Percentiles rank a stretch among this genome's conserved stretches.
Evolutionary conservation across 2,888 invertebrate genomes (phyloP).

Genomic region (Urechis unicinctus): DNA sequence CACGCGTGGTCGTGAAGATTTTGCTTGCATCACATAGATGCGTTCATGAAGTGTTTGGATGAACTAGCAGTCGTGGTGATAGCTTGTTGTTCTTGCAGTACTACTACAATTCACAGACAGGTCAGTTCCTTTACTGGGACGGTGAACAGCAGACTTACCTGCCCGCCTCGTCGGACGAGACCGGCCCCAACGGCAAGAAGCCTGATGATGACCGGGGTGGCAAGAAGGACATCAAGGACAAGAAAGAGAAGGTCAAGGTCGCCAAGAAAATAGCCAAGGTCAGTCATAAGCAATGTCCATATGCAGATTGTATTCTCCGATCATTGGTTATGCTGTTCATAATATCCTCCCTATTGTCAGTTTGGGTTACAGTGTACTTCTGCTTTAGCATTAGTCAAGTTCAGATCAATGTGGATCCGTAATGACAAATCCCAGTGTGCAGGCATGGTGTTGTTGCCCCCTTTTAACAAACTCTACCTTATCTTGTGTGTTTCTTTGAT

Average conservation of each 20-base stretch:
- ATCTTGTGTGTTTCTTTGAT: not conserved
- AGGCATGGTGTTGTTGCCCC: too few relatives aligned
- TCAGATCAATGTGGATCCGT: too few relatives aligned
- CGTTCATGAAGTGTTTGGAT: too few relatives aligned
- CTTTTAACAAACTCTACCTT: too few relatives aligned
- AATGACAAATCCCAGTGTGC: too few relatives aligned
- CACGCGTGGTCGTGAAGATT: too few relatives aligned
- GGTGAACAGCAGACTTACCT: constrained; percentile 50
- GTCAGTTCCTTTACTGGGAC: constrained; percentile 95
- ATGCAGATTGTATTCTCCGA: not conserved
- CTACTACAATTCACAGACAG: constrained; percentile 86
- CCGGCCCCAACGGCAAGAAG: constrained; percentile 18
- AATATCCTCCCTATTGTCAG: too few relatives aligned
- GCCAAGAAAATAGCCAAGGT: constrained; percentile 92
- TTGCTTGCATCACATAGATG: too few relatives aligned
- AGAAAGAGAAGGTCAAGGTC: constrained; percentile 73
- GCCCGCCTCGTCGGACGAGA: constrained; percentile 24
- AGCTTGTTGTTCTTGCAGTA: constrained; percentile 64
- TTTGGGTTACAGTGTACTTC: too few relatives aligned
- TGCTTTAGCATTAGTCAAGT: too few relatives aligned
- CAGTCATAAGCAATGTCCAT: not conserved
- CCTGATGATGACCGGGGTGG: constrained; percentile 10
- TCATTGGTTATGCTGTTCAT: too few relatives aligned
- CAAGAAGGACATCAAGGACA: constrained; percentile 21
- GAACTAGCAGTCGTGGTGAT: too few relatives aligned